phyloP scores from a whole-genome alignment of 2,113 vertebrate species.

The Tragelaphus strepsiceros region DNA sequence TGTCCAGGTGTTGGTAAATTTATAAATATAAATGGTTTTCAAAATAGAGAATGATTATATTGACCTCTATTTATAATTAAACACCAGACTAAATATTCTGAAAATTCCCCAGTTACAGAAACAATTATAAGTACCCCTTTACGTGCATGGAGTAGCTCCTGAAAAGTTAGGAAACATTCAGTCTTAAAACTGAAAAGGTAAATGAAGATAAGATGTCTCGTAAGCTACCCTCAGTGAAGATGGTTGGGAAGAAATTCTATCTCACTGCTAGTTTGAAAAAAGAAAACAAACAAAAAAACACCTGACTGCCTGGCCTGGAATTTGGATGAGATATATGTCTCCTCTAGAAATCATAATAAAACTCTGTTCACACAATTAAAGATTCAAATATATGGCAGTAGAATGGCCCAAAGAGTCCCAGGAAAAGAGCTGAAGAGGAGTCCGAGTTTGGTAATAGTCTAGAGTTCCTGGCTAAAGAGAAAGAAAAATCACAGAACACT shows the following conservation, averaged over 20 bases:
- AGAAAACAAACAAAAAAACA: not conserved
- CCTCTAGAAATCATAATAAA: not conserved
- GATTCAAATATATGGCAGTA: not conserved
- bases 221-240: not conserved
- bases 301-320: not conserved
- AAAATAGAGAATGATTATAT: not conserved
- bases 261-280: not conserved
- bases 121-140: not conserved
- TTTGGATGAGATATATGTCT: not conserved
- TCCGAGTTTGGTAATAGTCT: not conserved
- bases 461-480: not conserved
- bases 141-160: not conserved
- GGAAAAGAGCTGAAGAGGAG: not conserved
- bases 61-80: not conserved
- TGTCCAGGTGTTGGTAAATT: not conserved
- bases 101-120: not conserved
- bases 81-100: not conserved
- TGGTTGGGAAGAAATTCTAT: not conserved
- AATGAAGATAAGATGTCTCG: accelerated
- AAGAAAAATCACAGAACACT: not conserved
- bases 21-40: not conserved
- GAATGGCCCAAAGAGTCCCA: not conserved
- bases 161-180: not conserved
- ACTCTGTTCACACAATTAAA: not conserved
- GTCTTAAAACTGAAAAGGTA: not conserved